Evolutionary conservation across 1,140 invertebrate species (phyloP).

Genomic region (Ruditapes philippinarum): DNA sequence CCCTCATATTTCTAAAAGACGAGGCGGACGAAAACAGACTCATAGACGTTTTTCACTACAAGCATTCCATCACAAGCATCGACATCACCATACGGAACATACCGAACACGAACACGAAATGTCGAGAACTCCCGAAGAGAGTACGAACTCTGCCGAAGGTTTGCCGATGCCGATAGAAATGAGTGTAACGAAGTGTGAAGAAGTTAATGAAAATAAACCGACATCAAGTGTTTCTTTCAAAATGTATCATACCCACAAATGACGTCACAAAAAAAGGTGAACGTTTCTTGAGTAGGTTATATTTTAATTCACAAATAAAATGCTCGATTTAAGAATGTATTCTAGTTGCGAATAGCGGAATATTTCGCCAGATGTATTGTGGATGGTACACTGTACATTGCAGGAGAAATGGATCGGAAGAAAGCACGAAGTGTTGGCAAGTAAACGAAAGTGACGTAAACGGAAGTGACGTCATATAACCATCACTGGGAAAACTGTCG

Average conservation of each 20-base stretch:
- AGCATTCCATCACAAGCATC: conserved; percentile 87
- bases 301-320: not conserved
- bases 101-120: conserved; percentile 85
- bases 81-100: conserved; percentile 84
- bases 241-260: conserved; percentile 76
- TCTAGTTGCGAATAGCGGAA: not conserved
- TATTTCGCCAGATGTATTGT: not conserved
- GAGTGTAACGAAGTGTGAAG: conserved; percentile 70
- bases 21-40: conserved; percentile 96
- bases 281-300: not conserved
- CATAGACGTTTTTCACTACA: conserved; percentile 95
- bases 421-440: too few species aligned
- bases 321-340: not conserved
- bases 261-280: not conserved
- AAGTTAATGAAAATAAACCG: conserved; percentile 64
- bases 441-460: too few species aligned
- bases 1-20: conserved; percentile 97
- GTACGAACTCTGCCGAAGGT: conserved; percentile 86
- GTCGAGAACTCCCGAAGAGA: conserved; percentile 88
- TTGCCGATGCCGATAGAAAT: conserved; percentile 81
- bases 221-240: conserved; percentile 82
- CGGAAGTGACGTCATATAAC: too few species aligned
- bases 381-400: not conserved
- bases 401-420: too few species aligned
- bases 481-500: too few species aligned